phyloP scores from a whole-genome alignment of 1,140 invertebrate genomes.

The Drosophila ironensis region DNA sequence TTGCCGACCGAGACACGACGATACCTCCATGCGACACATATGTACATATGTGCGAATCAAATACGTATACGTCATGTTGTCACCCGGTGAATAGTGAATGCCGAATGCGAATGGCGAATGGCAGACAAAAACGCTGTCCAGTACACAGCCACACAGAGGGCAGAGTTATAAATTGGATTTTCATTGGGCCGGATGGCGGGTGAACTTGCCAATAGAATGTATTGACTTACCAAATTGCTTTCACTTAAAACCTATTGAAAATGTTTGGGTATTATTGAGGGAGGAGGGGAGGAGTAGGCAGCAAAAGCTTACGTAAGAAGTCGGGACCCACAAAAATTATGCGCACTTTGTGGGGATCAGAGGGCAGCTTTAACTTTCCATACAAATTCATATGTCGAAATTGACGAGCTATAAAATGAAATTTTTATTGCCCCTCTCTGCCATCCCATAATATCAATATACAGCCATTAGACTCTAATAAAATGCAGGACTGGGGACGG shows the following conservation, averaged over 20 bases:
- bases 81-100: slow-evolving; percentile 3
- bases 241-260: slow-evolving; percentile 9
- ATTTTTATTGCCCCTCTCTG: slow-evolving; percentile 51
- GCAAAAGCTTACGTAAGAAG: not conserved
- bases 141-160: slow-evolving; percentile 20
- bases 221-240: slow-evolving; percentile 42
- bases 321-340: slow-evolving; percentile 20
- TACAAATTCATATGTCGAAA: slow-evolving; percentile 56
- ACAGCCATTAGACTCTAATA: slow-evolving; percentile 50
- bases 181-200: slow-evolving; percentile 13
- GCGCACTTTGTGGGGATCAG: slow-evolving; percentile 26
- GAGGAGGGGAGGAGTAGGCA: not conserved
- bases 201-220: not conserved
- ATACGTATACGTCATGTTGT: slow-evolving; percentile 45
- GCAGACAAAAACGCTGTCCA: slow-evolving; percentile 22
- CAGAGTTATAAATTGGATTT: slow-evolving; percentile 34
- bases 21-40: slow-evolving; percentile 4
- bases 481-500: slow-evolving; percentile 29
- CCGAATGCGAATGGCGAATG: slow-evolving; percentile 7
- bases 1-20: slow-evolving; percentile 7
- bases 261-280: not conserved
- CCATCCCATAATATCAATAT: slow-evolving; percentile 56
- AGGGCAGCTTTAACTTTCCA: slow-evolving; percentile 3
- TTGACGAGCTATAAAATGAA: slow-evolving; percentile 67
- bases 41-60: slow-evolving; percentile 38